Percentiles rank a stretch among this genome's conserved stretches.
Conservation (phyloP, 2,113 vertebrate genomes). For the Edolisoma coerulescens region DNA sequence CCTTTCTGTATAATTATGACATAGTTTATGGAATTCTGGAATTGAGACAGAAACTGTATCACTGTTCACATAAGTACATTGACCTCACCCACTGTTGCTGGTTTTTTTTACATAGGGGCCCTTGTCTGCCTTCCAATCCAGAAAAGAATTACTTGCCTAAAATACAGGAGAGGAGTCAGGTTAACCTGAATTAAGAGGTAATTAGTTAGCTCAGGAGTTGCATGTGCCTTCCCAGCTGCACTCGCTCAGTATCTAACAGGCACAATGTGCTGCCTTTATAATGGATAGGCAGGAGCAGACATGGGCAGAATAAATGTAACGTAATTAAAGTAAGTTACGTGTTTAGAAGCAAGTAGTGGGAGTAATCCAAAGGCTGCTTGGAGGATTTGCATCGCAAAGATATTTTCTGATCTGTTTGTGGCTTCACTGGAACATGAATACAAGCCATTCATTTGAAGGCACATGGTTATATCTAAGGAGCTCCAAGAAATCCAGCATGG, state of each 20-base stretch:
- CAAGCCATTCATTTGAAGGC: not conserved
- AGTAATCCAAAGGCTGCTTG: not conserved
- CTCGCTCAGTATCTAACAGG: not conserved
- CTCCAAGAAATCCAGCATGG: not conserved
- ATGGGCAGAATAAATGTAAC: not conserved
- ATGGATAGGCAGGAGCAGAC: not conserved
- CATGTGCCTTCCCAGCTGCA: not conserved
- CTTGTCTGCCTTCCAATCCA: not conserved
- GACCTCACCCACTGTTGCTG: not conserved
- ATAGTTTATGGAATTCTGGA: not conserved
- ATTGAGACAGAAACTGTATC: not conserved
- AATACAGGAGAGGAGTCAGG: not conserved
- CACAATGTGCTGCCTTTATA: not conserved
- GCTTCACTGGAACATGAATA: not conserved
- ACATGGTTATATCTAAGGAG: not conserved
- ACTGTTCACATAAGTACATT: not conserved
- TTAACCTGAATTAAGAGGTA: not conserved
- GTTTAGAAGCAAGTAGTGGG: not conserved
- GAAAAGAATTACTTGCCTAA: not conserved
- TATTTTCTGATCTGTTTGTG: not conserved
- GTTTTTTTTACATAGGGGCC: not conserved
- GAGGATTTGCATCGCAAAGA: not conserved
- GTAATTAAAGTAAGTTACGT: not conserved
- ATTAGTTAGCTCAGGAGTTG: not conserved
- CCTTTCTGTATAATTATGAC: not conserved